Conservation (phyloP, 2,888 invertebrate genomes). For the Drosophila helvetica region DNA sequence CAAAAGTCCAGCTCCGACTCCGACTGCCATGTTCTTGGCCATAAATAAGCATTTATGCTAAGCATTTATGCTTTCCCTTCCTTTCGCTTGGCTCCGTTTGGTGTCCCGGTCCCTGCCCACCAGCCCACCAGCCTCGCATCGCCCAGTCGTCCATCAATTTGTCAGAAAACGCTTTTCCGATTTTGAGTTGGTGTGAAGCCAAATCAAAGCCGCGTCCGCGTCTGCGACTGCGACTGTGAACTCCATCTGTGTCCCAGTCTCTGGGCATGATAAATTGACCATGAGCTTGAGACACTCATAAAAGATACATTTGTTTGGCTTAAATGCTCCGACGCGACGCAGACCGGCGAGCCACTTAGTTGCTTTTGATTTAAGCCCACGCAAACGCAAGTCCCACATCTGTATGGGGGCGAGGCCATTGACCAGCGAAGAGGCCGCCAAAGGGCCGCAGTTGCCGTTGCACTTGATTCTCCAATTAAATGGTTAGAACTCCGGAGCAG, state of each 20-base stretch:
- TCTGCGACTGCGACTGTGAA: slow-evolving; percentile 3
- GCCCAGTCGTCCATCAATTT: slow-evolving; percentile 59
- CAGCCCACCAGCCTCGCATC: slow-evolving; percentile 42
- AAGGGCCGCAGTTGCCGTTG: slow-evolving; percentile 50
- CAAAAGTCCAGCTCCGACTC: slow-evolving; percentile 1
- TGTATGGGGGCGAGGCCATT: slow-evolving; percentile 62
- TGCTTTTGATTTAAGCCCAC: slow-evolving; percentile 73
- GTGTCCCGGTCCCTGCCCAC: slow-evolving; percentile 48
- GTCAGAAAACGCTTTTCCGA: slow-evolving; percentile 52
- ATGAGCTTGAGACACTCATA: slow-evolving; percentile 56
- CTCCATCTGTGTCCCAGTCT: slow-evolving; percentile 11
- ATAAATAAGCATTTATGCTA: slow-evolving; percentile 59
- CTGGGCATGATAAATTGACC: slow-evolving; percentile 74
- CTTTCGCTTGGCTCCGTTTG: slow-evolving; percentile 10
- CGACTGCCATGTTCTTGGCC: slow-evolving; percentile 34
- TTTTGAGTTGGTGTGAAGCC: slow-evolving; percentile 24
- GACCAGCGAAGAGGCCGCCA: slow-evolving; percentile 63
- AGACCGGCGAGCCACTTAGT: slow-evolving; percentile 66
- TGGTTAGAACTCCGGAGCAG: slow-evolving; percentile 43
- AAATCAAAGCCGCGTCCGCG: slow-evolving; percentile 49
- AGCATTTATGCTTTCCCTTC: slow-evolving; percentile 26
- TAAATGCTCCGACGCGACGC: slow-evolving; percentile 35
- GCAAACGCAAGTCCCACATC: slow-evolving; percentile 53
- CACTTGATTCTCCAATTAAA: slow-evolving; percentile 72
- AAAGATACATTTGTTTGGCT: slow-evolving; percentile 65